A percentile compares a stretch with the other conserved stretches of the same genome.
Evolutionary conservation across 1,140 invertebrate species (phyloP).

Genomic region (Leucophenga varia): DNA sequence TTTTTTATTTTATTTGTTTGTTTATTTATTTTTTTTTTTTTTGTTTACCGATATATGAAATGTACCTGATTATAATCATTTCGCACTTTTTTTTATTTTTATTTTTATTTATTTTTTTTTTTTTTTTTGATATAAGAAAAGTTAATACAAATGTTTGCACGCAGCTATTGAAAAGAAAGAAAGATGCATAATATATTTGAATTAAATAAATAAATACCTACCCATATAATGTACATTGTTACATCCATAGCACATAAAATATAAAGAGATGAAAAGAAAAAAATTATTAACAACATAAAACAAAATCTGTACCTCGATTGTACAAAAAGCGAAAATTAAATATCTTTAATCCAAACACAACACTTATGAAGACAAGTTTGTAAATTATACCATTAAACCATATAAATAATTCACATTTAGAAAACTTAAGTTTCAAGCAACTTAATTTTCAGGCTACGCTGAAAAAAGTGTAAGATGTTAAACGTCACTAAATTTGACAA

Average conservation of each 20-base stretch:
- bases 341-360: too few species aligned
- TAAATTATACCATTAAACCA: too few species aligned
- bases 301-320: neutral
- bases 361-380: too few species aligned
- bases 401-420: too few species aligned
- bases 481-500: too few species aligned
- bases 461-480: too few species aligned
- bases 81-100: constrained; percentile 41
- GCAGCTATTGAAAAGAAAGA: constrained; percentile 15
- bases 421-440: too few species aligned
- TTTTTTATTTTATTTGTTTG: constrained; percentile 43
- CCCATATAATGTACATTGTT: neutral
- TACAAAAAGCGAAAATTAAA: too few species aligned
- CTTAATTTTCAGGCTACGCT: too few species aligned
- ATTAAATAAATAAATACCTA: too few species aligned
- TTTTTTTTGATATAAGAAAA: constrained; percentile 46
- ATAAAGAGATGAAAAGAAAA: too few species aligned
- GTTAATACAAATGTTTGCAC: constrained; percentile 26
- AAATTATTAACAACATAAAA: constrained; percentile 11
- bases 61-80: constrained; percentile 54
- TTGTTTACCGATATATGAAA: constrained; percentile 48
- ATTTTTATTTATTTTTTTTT: constrained; percentile 16
- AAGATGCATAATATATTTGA: constrained; percentile 9
- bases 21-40: constrained; percentile 17
- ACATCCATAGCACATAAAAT: neutral